Percentiles rank a stretch among this genome's conserved stretches.
These are phyloP conservation scores for Phrynocephalus versicolor DNA, from an alignment of 2,113 vertebrate species.

Conservation along the genomic window DNA sequence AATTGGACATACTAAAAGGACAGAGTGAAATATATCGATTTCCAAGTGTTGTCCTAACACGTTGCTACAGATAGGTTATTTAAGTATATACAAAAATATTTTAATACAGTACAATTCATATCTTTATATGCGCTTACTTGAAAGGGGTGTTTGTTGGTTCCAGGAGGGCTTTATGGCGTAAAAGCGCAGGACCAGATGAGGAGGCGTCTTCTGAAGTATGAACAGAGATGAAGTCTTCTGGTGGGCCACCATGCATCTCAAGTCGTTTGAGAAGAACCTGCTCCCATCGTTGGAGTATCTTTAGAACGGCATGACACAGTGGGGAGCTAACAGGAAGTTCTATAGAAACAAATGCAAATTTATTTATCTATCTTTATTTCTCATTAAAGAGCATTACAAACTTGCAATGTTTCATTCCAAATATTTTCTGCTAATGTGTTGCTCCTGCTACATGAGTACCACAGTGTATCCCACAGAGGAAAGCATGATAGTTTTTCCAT, in stretches of 20 bases:
- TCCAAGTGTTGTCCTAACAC: background rate
- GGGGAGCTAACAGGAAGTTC: conserved; percentile 95
- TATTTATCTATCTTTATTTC: background rate
- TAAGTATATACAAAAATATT: background rate
- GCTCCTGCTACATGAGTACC: background rate
- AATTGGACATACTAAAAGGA: background rate
- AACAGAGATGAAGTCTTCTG: conserved; percentile 86
- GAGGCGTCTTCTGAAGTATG: conserved; percentile 81
- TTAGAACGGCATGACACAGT: conserved; percentile 90
- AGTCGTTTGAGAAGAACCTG: conserved; percentile 91
- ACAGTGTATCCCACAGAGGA: background rate
- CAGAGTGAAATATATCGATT: background rate
- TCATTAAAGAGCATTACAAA: background rate
- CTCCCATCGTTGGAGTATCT: conserved; percentile 95
- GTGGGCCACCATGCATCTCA: conserved; percentile 91
- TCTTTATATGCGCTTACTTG: conserved; percentile 72
- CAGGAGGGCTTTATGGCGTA: conserved; percentile 92
- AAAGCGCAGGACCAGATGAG: conserved; percentile 89
- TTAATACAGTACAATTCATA: background rate
- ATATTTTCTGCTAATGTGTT: background rate
- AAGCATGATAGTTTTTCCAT: background rate
- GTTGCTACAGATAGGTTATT: background rate
- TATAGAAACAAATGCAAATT: conserved; percentile 60
- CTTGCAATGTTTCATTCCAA: background rate
- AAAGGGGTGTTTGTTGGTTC: conserved; percentile 97